Base-by-base conservation (phyloP, 1,140 invertebrate genomes). In the Antheraea pernyi region DNA sequence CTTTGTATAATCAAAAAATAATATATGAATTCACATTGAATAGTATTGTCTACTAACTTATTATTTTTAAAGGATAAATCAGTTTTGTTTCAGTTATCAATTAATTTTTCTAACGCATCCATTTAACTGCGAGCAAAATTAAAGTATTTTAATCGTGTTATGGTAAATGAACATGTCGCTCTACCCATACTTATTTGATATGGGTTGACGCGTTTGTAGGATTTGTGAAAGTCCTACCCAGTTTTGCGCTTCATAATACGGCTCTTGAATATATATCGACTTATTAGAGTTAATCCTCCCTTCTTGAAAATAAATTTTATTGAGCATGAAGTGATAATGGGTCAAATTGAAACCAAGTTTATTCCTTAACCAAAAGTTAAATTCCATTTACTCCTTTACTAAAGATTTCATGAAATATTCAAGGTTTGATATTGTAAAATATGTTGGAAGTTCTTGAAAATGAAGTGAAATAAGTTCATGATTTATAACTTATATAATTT, bases 261-360 rank as follows among this genome's bases (percentile, higher is more conserved):
- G 13, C 16, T 53, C 46, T n/a, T 53, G 46, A 53, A 53, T 53
- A 53, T 53, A 53, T 53, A 53, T 53, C 46, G 46, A 53, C 46
- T 53, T 53, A 53, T 53, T 53, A 53, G 46, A 53, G 9, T 53
- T 53, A 53, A 53, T 53, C 46, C 46, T 53, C 46, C 46, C 46
- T 53, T 53, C 46, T 53, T 53, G 46, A 53, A 53, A 53, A 53
- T 53, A 53, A 53, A 53, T 53, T 53, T 53, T 53, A 53, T 53
- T 53, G 46, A n/a, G 46, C 46, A 6, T 53, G 46, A 53, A 53
- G 46, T 53, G 46, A 53, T 53, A 53, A 53, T 53, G 46, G 46
- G 0, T 16, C 46, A 53, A 53, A 53, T 53, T 53, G 46, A 53
- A 53, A 53, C 46, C 46, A 11, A 53, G 46, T 53, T 53, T 53